These are phyloP conservation scores for Morone chrysops DNA, from an alignment of 2,113 vertebrate genomes.

Conservation along the genomic window DNA sequence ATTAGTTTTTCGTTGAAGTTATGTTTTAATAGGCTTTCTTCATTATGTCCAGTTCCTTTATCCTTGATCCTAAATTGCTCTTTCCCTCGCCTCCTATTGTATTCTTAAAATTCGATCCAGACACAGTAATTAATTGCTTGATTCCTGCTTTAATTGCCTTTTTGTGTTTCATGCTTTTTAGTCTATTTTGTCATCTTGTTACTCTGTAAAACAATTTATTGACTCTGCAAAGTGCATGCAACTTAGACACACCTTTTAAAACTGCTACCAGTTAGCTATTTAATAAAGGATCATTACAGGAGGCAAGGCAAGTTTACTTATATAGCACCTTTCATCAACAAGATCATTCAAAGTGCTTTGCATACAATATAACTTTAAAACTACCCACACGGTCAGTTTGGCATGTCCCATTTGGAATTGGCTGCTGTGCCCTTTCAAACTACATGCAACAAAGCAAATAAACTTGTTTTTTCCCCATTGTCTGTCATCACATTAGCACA, in stretches of 20 bases:
- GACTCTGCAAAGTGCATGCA: constrained; percentile 2
- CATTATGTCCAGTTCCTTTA: not conserved
- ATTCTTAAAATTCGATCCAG: constrained; percentile 13
- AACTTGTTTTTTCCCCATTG: too few species aligned
- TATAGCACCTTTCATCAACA: not conserved
- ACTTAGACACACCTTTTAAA: constrained; percentile 22
- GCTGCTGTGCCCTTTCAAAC: too few species aligned
- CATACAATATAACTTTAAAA: not conserved
- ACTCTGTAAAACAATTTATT: constrained; percentile 19
- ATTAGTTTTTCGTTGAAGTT: constrained; percentile 1
- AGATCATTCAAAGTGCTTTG: not conserved
- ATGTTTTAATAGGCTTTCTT: not conserved
- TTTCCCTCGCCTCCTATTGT: not conserved
- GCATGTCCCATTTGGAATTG: too few species aligned
- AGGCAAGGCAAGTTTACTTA: not conserved
- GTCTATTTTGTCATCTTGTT: not conserved
- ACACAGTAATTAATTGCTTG: constrained; percentile 14
- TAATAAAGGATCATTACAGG: constrained; percentile 8
- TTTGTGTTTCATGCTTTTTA: constrained; percentile 11
- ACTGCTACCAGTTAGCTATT: constrained; percentile 2
- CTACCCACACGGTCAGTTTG: too few species aligned
- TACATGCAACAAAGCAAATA: too few species aligned
- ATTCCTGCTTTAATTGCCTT: constrained; percentile 25
- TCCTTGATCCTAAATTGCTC: not conserved
- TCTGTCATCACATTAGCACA: too few species aligned